These are phyloP conservation scores for Frankliniella fusca DNA, from an alignment of 2,888 invertebrate genomes.

Conservation along the genomic window DNA sequence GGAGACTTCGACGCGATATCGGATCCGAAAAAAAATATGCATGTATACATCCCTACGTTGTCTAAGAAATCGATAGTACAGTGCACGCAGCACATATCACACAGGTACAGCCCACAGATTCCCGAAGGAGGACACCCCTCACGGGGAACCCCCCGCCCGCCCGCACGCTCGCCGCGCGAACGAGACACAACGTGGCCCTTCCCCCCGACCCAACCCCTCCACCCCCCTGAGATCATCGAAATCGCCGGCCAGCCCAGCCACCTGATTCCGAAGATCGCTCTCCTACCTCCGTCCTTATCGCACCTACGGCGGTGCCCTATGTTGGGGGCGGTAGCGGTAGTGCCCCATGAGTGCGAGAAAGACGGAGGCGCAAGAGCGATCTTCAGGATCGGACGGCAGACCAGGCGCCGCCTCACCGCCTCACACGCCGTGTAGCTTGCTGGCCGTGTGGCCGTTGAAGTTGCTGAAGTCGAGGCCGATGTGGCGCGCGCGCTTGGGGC, in stretches of 20 bases:
- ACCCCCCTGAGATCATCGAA: background rate
- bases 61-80: background rate
- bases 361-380: too few species aligned
- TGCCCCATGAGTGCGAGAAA: too few species aligned
- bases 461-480: slow-evolving; percentile 9
- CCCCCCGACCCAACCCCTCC: background rate
- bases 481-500: slow-evolving; percentile 14
- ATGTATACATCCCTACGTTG: background rate
- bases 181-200: background rate
- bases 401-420: background rate
- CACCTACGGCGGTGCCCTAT: too few species aligned
- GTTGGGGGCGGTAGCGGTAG: too few species aligned
- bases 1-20: background rate
- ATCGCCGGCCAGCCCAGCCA: too few species aligned
- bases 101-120: background rate
- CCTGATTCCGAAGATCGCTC: too few species aligned
- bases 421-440: slow-evolving; percentile 12
- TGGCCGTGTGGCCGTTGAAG: slow-evolving; percentile 15
- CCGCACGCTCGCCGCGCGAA: background rate
- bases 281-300: too few species aligned
- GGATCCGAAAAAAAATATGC: background rate
- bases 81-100: background rate
- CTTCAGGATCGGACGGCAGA: too few species aligned
- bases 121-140: background rate
- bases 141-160: background rate